These are phyloP conservation scores for Tragelaphus scriptus DNA, from an alignment of 2,113 vertebrate genomes.

Conservation along the genomic window DNA sequence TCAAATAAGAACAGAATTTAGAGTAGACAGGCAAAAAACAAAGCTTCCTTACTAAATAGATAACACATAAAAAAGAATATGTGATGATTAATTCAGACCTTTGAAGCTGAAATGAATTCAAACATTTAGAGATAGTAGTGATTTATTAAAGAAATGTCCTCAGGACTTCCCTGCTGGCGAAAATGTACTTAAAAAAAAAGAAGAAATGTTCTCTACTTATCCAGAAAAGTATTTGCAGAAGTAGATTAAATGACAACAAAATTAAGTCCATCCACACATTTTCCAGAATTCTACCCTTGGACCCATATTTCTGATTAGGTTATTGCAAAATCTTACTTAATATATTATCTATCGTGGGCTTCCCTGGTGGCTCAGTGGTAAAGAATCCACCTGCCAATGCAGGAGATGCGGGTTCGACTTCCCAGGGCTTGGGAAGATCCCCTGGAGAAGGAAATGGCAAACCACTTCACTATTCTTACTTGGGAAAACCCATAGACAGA, in stretches of 20 bases:
- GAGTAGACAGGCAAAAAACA: background rate
- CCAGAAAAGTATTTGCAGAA: background rate
- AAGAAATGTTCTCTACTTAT: background rate
- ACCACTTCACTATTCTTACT: background rate
- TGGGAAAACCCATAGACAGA: background rate
- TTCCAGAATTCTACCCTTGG: background rate
- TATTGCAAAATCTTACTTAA: background rate
- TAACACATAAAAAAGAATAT: background rate
- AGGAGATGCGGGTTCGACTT: background rate
- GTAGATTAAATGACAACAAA: background rate
- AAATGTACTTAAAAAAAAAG: background rate
- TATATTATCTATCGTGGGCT: background rate
- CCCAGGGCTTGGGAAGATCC: background rate
- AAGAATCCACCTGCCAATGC: background rate
- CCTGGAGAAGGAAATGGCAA: background rate
- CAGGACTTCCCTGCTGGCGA: background rate
- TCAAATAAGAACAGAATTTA: constrained; percentile 36
- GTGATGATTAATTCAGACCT: background rate
- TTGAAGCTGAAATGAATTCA: background rate
- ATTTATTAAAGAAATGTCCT: background rate
- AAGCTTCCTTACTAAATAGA: background rate
- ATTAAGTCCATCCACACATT: background rate
- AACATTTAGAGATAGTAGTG: background rate
- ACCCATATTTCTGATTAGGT: background rate
- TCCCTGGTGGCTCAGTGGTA: background rate